Evolutionary conservation across 2,888 invertebrate genomes (phyloP).

Genomic region (Meganola albula): DNA sequence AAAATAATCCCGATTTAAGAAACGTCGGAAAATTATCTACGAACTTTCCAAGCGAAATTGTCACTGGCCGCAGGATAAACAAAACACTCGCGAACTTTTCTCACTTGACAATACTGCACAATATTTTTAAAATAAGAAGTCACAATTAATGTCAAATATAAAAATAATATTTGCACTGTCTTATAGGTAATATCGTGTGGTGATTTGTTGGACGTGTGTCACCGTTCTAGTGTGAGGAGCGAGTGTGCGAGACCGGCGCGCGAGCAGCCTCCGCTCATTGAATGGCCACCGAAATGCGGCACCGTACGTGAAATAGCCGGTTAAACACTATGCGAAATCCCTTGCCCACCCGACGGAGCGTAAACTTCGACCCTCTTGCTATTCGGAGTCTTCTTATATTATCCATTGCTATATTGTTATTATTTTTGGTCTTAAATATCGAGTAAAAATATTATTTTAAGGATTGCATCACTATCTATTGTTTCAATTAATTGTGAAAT

Average conservation of each 20-base stretch:
- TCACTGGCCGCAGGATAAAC: slow-evolving; percentile 45
- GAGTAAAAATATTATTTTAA: no score
- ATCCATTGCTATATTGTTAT: no score
- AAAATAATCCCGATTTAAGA: slow-evolving; percentile 45
- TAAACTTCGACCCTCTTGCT: slow-evolving; percentile 52
- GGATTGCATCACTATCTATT: slow-evolving; percentile 9
- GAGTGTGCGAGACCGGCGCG: slow-evolving; percentile 68
- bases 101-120: slow-evolving; percentile 29
- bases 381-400: slow-evolving; percentile 48
- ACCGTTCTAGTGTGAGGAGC: slow-evolving; percentile 55
- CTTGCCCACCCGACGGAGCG: slow-evolving; percentile 61
- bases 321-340: slow-evolving; percentile 74
- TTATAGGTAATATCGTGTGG: slow-evolving; percentile 30
- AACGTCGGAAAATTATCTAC: slow-evolving; percentile 31
- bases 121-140: slow-evolving; percentile 34
- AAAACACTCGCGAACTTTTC: slow-evolving; percentile 37
- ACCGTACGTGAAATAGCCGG: slow-evolving; percentile 74
- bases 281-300: slow-evolving; percentile 76
- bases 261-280: slow-evolving; percentile 73
- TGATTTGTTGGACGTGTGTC: slow-evolving; percentile 49
- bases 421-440: no score
- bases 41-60: slow-evolving; percentile 28
- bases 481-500: slow-evolving; percentile 17
- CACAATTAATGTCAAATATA: slow-evolving; percentile 36
- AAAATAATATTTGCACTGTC: slow-evolving; percentile 41